Evolutionary conservation across 2,113 vertebrate species (phyloP).

Genomic region (Paramormyrops kingsleyae): DNA sequence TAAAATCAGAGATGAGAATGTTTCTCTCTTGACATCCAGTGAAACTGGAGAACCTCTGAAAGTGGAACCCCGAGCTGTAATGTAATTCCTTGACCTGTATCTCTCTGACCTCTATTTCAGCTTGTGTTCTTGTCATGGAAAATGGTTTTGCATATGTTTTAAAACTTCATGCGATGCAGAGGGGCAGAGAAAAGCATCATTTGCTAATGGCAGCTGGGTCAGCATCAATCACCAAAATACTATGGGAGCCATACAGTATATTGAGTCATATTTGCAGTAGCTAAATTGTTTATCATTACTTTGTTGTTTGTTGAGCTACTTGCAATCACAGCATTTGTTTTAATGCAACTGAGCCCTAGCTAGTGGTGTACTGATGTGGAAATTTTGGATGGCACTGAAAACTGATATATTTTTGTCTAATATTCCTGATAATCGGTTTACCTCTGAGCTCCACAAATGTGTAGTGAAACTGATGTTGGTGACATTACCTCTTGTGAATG

Average conservation of each 20-base stretch:
- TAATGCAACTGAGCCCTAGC: not conserved
- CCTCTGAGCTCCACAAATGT: too few species aligned
- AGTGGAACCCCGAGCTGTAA: not conserved
- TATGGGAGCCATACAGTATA: not conserved
- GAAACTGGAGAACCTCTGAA: not conserved
- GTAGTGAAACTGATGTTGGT: not conserved
- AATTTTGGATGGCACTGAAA: not conserved
- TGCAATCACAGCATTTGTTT: not conserved
- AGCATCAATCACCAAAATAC: not conserved
- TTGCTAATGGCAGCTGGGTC: not conserved
- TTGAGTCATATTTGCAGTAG: not conserved
- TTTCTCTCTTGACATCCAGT: not conserved
- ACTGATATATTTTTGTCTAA: not conserved
- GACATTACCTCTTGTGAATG: not conserved
- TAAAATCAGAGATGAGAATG: not conserved
- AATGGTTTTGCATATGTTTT: constrained; percentile 8
- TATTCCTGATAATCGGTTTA: not conserved
- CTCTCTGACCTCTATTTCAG: not conserved
- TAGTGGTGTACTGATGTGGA: not conserved
- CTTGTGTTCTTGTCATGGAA: not conserved
- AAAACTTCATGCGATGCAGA: not conserved
- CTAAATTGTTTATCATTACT: not conserved
- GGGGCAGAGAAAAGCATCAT: not conserved
- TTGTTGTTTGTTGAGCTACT: not conserved
- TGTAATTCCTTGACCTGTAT: not conserved